Base-by-base conservation (phyloP, 2,888 invertebrate genomes). In the Melitaea athalia region DNA sequence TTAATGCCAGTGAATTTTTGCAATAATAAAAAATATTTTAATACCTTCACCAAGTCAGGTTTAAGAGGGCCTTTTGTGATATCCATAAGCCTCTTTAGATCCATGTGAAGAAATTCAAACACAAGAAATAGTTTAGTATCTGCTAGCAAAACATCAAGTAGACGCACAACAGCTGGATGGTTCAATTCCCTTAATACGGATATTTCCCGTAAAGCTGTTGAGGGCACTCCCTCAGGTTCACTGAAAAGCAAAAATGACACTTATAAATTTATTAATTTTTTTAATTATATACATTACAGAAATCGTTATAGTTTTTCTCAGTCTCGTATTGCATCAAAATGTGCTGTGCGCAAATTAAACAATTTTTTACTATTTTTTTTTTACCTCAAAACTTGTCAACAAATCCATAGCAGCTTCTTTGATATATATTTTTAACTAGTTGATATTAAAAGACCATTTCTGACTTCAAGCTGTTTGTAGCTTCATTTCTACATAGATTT, bases 161-260 rank as follows among this genome's bases (percentile, higher is more conserved):
- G 93, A 76, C 96, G 96, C 67, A 99, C 98, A 72, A 99, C 96
- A 76, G 97, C 97, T 0, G 96, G 96, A 92, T 99, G 99, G 60
- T 95, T 94, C 53, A 99, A 93, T 81, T 97, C 97, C 81, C 98
- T 98, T 67, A 99, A 92, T 67, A 99, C 94, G 0, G 98, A 97
- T 80, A 99, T 99, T 93, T 99, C 99, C 68, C 99, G 94, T 73
- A 99, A 96, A 5, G 99, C 99, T 33, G 99, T 99, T 38, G 99
- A 98, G 17, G 99, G 99, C 24, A 99, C 98, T 24, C 99, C 99
- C 90, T 99, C 99, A 0, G 97, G 96, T 88, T 99, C 99, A 79
- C 97, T 98, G 79, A 15, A 72, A 72, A 42, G 38, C 11, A 4
- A 15, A n/a, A 49, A 52, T 10, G 17, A 17, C 38, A 52, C 4